Evolutionary conservation across 2,888 invertebrate genomes (phyloP), one percentile per base, ranked within the genome.

Genomic region (Spialia ferax): DNA sequence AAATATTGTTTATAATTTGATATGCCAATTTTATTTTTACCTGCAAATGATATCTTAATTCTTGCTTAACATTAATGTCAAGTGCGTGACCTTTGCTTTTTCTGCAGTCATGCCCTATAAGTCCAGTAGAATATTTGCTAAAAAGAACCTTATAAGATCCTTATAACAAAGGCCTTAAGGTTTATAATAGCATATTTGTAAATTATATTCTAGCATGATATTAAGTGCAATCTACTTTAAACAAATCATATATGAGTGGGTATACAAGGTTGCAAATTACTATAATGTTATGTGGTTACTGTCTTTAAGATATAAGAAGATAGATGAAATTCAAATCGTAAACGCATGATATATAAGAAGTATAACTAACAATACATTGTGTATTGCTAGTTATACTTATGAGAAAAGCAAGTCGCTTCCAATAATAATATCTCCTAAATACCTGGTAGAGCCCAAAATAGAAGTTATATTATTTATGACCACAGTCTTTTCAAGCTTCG

Each of bases 61-160:
- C n/a, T 50, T 50, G 20, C 8, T 50, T 11, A 61, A 10, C 61
- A 61, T 50, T 61, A 48, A 50, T 61, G 61, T 61, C 61, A 61
- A 61, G 61, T 61, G 48, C 20, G 29, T 32, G 61, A 23, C 61
- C 61, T 61, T 50, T 42, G 8, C 15, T 50, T 61, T 61, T 50
- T 48, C 59, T 42, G 54, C 56, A 48, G 61, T 48, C 61, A 48
- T 50, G 61, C 50, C 61, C 32, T 60, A 26, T 15, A 61, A 61
- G n/a, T 32, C 8, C 20, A 32, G 35, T 32, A 6, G 32, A 50
- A 32, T 61, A 6, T 8, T 26, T 42, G 15, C n/a, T 38, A 4
- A 38, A n/a, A 38, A n/a, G n/a, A 7, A 38, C 38, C 5, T 45
- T 59, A 22, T 15, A 45, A 48, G 18, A 1, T 20, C 22, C 10